These are phyloP conservation scores for Xestia c-nigrum DNA, from an alignment of 2,888 invertebrate genomes.

Conservation along the genomic window DNA sequence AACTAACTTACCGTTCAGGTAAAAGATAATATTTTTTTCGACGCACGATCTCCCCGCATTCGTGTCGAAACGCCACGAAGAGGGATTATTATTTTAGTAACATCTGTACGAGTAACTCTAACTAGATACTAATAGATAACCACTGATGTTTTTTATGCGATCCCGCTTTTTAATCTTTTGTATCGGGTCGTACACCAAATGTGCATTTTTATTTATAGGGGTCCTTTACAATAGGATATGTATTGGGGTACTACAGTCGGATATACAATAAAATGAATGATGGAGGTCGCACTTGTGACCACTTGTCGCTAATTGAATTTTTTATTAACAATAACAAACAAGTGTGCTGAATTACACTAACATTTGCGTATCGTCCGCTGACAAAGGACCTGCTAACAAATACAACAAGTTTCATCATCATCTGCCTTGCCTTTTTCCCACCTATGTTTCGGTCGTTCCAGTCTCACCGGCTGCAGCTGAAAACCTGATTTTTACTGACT, in stretches of 20 bases:
- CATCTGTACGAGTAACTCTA: conserved; percentile 88
- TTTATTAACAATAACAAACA: conserved; percentile 79
- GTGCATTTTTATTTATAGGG: conserved; percentile 87
- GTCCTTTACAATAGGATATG: conserved; percentile 74
- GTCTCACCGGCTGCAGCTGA: too few relatives aligned
- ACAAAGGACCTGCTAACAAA: conserved; percentile 34
- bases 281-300: conserved; percentile 85
- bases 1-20: conserved; percentile 73
- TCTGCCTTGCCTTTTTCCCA: too few relatives aligned
- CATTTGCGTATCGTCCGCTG: conserved; percentile 54
- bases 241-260: conserved; percentile 68
- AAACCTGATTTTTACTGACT: too few relatives aligned
- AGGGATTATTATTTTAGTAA: conserved; percentile 88
- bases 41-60: conserved; percentile 68
- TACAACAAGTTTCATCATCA: conserved; percentile 1
- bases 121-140: conserved; percentile 91
- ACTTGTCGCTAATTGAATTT: conserved; percentile 87
- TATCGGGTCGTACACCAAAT: conserved; percentile 85
- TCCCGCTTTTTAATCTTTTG: conserved; percentile 87
- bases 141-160: conserved; percentile 89
- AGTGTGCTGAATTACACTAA: conserved; percentile 70
- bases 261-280: conserved; percentile 81
- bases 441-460: too few relatives aligned
- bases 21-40: conserved; percentile 75
- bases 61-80: conserved; percentile 68